Evolutionary conservation across 2,888 invertebrate genomes (phyloP).

Genomic region (Sminthurinus aureus): DNA sequence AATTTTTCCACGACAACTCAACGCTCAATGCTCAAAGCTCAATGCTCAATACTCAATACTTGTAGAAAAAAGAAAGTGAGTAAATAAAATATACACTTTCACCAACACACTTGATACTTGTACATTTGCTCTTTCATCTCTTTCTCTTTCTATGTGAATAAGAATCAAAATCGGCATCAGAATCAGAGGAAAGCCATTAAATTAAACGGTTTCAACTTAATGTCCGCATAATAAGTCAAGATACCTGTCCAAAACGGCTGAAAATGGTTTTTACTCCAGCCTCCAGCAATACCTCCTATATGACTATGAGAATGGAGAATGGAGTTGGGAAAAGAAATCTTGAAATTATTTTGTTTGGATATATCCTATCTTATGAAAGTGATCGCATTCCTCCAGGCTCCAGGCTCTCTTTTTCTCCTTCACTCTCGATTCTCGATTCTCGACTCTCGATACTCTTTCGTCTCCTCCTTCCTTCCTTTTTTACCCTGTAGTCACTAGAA

Average conservation of each 20-base stretch:
- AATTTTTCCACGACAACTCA: no score
- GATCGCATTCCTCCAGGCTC: no score
- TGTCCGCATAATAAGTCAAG: neutral
- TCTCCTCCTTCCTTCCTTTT: neutral
- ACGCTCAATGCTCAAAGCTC: neutral
- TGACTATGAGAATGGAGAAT: no score
- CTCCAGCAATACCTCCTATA: neutral
- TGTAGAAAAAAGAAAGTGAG: neutral
- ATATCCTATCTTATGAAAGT: no score
- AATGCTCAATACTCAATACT: neutral
- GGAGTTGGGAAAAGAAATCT: neutral
- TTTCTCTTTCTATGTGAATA: neutral
- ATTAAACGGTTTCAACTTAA: conserved; percentile 7
- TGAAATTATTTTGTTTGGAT: no score
- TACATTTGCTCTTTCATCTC: neutral
- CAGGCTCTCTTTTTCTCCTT: no score
- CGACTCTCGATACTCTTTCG: neutral
- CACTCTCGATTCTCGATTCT: no score
- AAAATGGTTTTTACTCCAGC: neutral
- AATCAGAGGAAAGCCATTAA: neutral
- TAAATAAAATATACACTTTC: neutral
- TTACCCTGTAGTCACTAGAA: neutral
- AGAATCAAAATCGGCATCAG: neutral
- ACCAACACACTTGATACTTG: neutral
- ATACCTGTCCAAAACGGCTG: conserved; percentile 1